Evolutionary conservation across 1,140 invertebrate species (phyloP).

Genomic region (Heterodera carotae): DNA sequence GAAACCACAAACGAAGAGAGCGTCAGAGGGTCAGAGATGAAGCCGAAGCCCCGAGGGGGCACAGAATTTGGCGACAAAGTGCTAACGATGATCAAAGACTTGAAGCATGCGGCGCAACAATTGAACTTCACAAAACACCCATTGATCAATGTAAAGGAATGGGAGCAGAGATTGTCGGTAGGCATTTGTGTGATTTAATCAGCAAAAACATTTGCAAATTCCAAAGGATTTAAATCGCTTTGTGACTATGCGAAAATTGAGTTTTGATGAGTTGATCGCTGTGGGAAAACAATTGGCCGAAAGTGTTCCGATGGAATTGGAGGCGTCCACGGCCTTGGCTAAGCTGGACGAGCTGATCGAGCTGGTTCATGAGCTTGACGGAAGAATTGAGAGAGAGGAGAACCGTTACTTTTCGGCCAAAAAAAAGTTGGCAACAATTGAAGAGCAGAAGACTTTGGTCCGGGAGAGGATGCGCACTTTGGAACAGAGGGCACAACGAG

Average conservation of each 20-base stretch:
- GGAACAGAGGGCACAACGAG: neutral
- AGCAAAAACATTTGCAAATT: conserved; percentile 9
- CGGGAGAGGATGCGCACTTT: conserved; percentile 4
- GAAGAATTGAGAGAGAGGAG: conserved; percentile 14
- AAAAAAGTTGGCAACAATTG: neutral
- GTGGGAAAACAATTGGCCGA: conserved; percentile 52
- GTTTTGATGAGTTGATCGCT: conserved; percentile 50
- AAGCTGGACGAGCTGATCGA: conserved; percentile 48
- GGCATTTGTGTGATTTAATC: neutral
- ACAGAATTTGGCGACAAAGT: conserved; percentile 6
- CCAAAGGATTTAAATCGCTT: conserved; percentile 38
- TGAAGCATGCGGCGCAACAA: conserved; percentile 36
- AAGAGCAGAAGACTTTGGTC: conserved; percentile 13
- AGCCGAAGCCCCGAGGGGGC: neutral
- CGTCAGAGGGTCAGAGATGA: neutral
- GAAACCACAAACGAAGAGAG: neutral
- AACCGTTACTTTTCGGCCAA: conserved; percentile 7
- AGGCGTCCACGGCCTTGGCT: conserved; percentile 49
- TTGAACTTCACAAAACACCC: conserved; percentile 50
- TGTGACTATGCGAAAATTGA: conserved; percentile 32
- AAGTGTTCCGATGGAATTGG: conserved; percentile 54
- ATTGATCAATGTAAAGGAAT: conserved; percentile 36
- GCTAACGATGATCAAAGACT: conserved; percentile 24
- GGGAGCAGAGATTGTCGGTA: conserved; percentile 50
- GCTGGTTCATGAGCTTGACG: conserved; percentile 32